Evolutionary conservation across 2,113 vertebrate species (phyloP).

Genomic region (Dissostichus mawsoni): DNA sequence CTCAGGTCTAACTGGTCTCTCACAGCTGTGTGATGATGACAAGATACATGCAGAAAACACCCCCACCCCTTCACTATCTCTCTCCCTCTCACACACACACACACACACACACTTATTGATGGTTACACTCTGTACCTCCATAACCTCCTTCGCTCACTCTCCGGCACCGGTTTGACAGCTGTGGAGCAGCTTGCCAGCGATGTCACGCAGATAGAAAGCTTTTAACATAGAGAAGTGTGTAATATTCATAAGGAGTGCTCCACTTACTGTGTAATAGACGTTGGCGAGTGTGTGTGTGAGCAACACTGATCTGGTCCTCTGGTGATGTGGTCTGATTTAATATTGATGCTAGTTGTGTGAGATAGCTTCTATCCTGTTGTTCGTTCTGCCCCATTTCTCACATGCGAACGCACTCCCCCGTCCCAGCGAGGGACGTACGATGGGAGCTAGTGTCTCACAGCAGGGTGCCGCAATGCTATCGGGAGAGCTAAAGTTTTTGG

Average conservation of each 20-base stretch:
- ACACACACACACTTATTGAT: constrained; percentile 10
- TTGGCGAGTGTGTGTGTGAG: constrained; percentile 55
- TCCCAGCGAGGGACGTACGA: neutral
- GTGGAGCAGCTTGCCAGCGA: constrained; percentile 56
- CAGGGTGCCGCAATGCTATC: constrained; percentile 8
- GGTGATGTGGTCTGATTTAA: constrained; percentile 63
- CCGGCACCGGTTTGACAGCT: constrained; percentile 64
- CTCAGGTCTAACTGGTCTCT: constrained; percentile 15
- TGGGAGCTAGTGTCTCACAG: neutral
- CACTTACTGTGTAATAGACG: constrained; percentile 59
- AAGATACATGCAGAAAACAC: constrained; percentile 20
- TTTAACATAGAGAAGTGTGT: constrained; percentile 72
- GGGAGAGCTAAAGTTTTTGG: constrained; percentile 9
- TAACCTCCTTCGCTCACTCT: constrained; percentile 26
- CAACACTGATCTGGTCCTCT: constrained; percentile 68
- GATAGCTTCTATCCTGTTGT: constrained; percentile 60
- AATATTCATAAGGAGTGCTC: constrained; percentile 79
- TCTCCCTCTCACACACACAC: constrained; percentile 2
- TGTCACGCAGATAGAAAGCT: constrained; percentile 63
- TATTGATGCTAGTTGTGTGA: constrained; percentile 73
- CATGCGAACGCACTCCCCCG: constrained; percentile 14
- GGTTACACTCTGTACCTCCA: constrained; percentile 25
- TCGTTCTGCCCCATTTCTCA: constrained; percentile 74
- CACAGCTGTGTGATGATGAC: constrained; percentile 46
- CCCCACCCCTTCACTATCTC: neutral